Base-by-base conservation (phyloP, 2,113 vertebrate genomes). In the Xenotilapia flavipinnis region DNA sequence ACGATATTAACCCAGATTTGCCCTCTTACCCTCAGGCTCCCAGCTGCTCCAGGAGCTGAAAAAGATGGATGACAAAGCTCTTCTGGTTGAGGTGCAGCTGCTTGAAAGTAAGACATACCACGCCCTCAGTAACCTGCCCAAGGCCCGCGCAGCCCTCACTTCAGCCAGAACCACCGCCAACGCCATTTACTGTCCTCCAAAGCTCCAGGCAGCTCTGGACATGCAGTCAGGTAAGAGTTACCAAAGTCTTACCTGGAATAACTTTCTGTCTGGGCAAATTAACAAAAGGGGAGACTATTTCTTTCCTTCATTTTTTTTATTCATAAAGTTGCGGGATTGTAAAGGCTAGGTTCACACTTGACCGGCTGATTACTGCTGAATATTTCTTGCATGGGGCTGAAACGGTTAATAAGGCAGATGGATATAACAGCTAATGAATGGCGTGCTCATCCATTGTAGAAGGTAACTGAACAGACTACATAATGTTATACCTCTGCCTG, bases 31-130 rank as follows among this genome's bases (percentile, higher is more conserved):
- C 12, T 53, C 77, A 99, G 99, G 98, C 60, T 97, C 99, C 84
- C 98, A 99, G 94, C 95, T 99, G 90, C 96, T 99, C 4, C 96
- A 97, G 87, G 99, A 99, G 81, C 96, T 99, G 91, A 99, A 99
- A 92, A 99, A 99, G 96, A 99, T 99, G 99, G 99, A 99, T 17
- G 99, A 99, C 95, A 99, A 99, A 95, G 98, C 98, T n/a, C 96
- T 99, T 90, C 95, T 99, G 93, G 99, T 99, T 79, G 99, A 99
- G 93, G 99, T 99, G 87, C 99, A 99, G 94, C 97, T 99, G 87
- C 95, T 99, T 73, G 99, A 99, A 95, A 99, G 99, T 87, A 99
- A 99, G 96, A 99, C 99, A 12, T 99, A 99, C 94, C 99, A 99
- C 81, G 99, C 98, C 79, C 97, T 99, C 94, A 99, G 98, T 94